Evolutionary conservation across 2,888 invertebrate genomes (phyloP).

Genomic region (Eilema depressum): DNA sequence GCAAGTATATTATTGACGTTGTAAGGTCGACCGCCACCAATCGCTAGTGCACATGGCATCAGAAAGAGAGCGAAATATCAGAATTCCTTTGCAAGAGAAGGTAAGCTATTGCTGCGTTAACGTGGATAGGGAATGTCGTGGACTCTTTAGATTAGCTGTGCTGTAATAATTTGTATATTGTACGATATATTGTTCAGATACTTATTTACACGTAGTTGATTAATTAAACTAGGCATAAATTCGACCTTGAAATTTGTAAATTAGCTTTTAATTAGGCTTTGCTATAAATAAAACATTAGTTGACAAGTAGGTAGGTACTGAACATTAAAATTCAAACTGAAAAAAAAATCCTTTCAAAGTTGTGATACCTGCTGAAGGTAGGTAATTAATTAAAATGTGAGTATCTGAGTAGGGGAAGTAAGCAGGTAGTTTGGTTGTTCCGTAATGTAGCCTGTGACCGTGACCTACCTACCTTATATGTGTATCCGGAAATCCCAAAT

Average conservation of each 20-base stretch:
- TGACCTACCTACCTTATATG: too few relatives aligned
- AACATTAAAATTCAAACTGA: too few relatives aligned
- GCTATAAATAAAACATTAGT: not conserved
- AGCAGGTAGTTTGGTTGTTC: too few relatives aligned
- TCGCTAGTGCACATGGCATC: constrained; percentile 74
- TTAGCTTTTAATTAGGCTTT: not conserved
- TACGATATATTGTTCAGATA: not conserved
- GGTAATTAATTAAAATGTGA: too few relatives aligned
- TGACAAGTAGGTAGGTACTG: too few relatives aligned
- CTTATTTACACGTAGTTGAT: not conserved
- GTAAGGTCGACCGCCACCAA: constrained; percentile 61
- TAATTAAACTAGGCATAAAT: not conserved
- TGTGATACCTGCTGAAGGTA: too few relatives aligned
- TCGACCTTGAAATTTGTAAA: not conserved
- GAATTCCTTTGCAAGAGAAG: constrained; percentile 43
- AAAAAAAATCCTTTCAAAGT: too few relatives aligned
- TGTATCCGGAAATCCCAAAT: too few relatives aligned
- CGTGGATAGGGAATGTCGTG: constrained; percentile 54
- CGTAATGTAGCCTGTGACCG: too few relatives aligned
- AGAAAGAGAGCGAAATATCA: constrained; percentile 65
- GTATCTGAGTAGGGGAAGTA: too few relatives aligned
- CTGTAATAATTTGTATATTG: constrained; percentile 16
- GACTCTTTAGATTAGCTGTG: constrained; percentile 49
- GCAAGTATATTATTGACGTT: constrained; percentile 35
- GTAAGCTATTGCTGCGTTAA: constrained; percentile 47